phyloP scores from a whole-genome alignment of 2,888 invertebrate species.

The Pinctada fucata region DNA sequence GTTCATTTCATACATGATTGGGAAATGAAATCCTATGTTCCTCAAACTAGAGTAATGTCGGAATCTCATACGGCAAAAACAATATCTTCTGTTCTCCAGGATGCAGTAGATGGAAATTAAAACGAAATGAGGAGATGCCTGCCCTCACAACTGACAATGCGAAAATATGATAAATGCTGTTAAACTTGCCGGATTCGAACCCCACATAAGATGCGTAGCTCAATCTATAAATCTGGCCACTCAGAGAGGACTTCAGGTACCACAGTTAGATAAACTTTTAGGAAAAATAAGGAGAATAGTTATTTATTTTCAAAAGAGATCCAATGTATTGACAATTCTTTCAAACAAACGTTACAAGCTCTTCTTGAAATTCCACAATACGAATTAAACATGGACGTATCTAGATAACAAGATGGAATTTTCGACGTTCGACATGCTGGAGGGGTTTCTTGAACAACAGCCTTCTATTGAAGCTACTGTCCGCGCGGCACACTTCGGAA shows the following conservation, averaged over 20 bases:
- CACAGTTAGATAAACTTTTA: conserved; percentile 20
- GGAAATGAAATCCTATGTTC: conserved; percentile 17
- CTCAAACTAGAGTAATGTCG: conserved; percentile 5
- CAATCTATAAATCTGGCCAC: conserved; percentile 37
- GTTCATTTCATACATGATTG: conserved; percentile 11
- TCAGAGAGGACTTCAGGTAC: conserved; percentile 25
- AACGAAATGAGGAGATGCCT: conserved; percentile 16
- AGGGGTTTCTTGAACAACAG: conserved; percentile 43
- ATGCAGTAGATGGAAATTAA: conserved; percentile 29
- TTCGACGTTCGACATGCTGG: conserved; percentile 40
- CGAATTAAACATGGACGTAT: conserved; percentile 36
- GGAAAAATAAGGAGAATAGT: conserved; percentile 30
- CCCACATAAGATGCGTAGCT: conserved; percentile 36
- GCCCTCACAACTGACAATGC: conserved; percentile 39
- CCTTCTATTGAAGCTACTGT: conserved; percentile 31
- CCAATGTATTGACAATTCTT: conserved; percentile 23
- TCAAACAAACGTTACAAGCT: conserved; percentile 17
- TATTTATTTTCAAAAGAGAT: conserved; percentile 31
- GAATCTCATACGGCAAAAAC: conserved; percentile 15
- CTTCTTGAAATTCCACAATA: conserved; percentile 30
- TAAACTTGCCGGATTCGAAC: conserved; percentile 28
- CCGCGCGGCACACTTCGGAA: no score
- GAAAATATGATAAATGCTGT: conserved; percentile 32
- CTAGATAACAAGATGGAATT: conserved; percentile 32
- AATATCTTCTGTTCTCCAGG: conserved; percentile 16